These are phyloP conservation scores for Diaprepes abbreviatus DNA, from an alignment of 2,888 invertebrate species.

Conservation along the genomic window DNA sequence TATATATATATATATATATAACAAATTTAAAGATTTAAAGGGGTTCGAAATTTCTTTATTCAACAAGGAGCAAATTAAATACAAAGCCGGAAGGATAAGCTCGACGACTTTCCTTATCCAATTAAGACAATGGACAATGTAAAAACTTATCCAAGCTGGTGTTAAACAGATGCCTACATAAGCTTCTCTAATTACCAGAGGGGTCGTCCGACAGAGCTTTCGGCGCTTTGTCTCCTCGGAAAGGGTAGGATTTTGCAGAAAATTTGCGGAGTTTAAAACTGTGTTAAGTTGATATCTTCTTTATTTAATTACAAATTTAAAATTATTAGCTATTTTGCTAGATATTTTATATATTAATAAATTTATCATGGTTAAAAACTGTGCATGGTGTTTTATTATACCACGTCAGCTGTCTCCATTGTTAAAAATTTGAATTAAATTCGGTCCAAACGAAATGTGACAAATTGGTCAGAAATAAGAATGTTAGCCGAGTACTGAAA, in stretches of 20 bases:
- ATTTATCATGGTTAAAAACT: no score
- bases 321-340: background rate
- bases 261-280: background rate
- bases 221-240: background rate
- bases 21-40: no score
- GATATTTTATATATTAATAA: no score
- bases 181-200: slow-evolving; percentile 6
- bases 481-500: no score
- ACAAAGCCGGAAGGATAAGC: background rate
- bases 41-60: no score
- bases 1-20: no score
- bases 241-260: background rate
- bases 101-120: slow-evolving; percentile 4
- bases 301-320: background rate
- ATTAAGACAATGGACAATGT: slow-evolving; percentile 15
- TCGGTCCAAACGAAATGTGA: no score
- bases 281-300: background rate
- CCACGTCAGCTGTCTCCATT: no score
- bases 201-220: background rate
- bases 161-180: slow-evolving; percentile 22
- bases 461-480: no score
- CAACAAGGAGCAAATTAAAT: no score
- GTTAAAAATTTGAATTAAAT: no score
- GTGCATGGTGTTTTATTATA: no score
- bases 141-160: slow-evolving; percentile 11